These are phyloP conservation scores for Styela clava DNA, from an alignment of 23 tunicate genomes.

Conservation along the genomic window DNA sequence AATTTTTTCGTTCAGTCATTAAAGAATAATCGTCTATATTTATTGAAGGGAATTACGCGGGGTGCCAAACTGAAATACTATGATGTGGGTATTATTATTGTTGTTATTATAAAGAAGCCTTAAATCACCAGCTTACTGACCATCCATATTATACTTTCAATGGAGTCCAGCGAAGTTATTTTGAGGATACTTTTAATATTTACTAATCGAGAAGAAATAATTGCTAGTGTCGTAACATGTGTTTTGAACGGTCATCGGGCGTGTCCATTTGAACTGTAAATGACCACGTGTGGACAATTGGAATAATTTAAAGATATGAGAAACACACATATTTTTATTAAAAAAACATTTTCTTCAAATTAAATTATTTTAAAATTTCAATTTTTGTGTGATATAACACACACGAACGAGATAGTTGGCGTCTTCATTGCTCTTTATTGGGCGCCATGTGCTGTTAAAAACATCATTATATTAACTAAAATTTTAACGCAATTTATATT, in stretches of 20 bases:
- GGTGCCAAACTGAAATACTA: not conserved
- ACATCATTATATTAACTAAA: too few relatives aligned
- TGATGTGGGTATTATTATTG: not conserved
- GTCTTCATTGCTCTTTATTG: not conserved
- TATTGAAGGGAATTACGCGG: not conserved
- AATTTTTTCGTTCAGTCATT: not conserved
- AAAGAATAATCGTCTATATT: not conserved
- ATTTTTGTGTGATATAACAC: too few relatives aligned
- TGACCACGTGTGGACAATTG: too few relatives aligned
- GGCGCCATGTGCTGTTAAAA: too few relatives aligned
- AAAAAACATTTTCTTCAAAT: too few relatives aligned
- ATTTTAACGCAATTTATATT: too few relatives aligned
- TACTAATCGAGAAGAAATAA: not conserved
- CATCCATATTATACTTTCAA: not conserved
- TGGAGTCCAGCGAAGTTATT: not conserved
- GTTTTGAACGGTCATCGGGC: not conserved
- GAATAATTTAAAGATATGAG: too few relatives aligned
- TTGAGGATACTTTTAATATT: not conserved
- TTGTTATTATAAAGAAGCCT: not conserved
- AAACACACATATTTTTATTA: too few relatives aligned
- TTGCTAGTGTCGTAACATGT: not conserved
- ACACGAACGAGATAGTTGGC: not conserved
- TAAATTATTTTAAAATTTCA: too few relatives aligned
- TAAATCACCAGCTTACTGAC: not conserved
- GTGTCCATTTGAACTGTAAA: not conserved